phyloP scores from a whole-genome alignment of 1,140 invertebrate species.

The Bombus sibiricus region DNA sequence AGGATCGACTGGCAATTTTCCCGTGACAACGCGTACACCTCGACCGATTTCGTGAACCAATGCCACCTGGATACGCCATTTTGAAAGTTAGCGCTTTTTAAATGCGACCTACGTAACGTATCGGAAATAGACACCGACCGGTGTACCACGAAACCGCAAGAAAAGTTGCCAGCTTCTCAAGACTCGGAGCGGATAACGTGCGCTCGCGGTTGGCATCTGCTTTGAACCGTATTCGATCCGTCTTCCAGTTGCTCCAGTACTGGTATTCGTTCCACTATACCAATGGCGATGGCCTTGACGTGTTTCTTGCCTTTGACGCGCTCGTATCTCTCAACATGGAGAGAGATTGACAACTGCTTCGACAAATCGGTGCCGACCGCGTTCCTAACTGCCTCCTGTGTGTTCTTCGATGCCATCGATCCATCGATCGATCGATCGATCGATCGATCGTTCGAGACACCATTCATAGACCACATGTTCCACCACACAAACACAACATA shows the following conservation, averaged over 20 bases:
- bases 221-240: slow-evolving; percentile 13
- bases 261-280: slow-evolving; percentile 36
- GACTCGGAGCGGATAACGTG: slow-evolving; percentile 6
- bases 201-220: slow-evolving; percentile 12
- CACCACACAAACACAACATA: background rate
- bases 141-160: slow-evolving; percentile 59
- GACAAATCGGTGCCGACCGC: slow-evolving; percentile 78
- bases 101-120: slow-evolving; percentile 24
- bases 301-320: slow-evolving; percentile 70
- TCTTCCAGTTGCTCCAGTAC: slow-evolving; percentile 38
- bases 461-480: slow-evolving; percentile 9
- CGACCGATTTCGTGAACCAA: background rate
- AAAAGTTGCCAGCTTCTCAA: slow-evolving; percentile 34
- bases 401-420: slow-evolving; percentile 42
- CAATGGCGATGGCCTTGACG: slow-evolving; percentile 40
- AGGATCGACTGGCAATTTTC: background rate
- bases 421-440: slow-evolving; percentile 22
- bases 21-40: background rate
- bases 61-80: slow-evolving; percentile 11
- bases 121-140: slow-evolving; percentile 54
- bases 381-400: slow-evolving; percentile 67
- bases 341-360: slow-evolving; percentile 77
- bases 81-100: slow-evolving; percentile 39
- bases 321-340: slow-evolving; percentile 75
- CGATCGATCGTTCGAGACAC: background rate